Evolutionary conservation across 1,140 invertebrate genomes (phyloP).

Genomic region (Atopsyche davidsoni): DNA sequence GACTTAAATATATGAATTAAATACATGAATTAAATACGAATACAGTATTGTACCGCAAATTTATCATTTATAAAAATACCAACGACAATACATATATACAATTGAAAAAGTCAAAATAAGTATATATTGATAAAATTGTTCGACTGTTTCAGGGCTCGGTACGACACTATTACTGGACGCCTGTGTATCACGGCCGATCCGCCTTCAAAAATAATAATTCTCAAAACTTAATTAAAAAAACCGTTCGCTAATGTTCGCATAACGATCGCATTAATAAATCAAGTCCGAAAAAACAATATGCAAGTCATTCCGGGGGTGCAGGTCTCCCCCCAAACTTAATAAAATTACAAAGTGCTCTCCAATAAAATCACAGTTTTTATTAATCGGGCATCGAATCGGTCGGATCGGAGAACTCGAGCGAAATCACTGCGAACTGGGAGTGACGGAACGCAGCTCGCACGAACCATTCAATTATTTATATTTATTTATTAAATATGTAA

Average conservation of each 20-base stretch:
- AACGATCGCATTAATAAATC: conserved; percentile 28
- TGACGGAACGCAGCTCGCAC: neutral
- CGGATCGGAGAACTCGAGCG: conserved; percentile 6
- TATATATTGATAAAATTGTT: no score
- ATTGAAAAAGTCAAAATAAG: no score
- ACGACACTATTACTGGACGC: no score
- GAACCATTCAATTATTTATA: neutral
- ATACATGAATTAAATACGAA: no score
- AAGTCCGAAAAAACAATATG: conserved; percentile 28
- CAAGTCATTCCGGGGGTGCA: conserved; percentile 29
- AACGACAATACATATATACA: no score
- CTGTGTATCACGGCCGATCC: no score
- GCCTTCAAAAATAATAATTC: no score
- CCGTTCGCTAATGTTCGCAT: conserved; percentile 27
- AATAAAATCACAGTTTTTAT: conserved; percentile 32
- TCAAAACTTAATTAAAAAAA: conserved; percentile 30
- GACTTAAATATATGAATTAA: no score
- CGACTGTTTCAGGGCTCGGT: no score
- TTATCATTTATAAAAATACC: no score
- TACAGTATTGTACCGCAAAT: no score
- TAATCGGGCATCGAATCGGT: conserved; percentile 31
- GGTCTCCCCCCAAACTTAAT: conserved; percentile 27
- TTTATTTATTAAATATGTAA: no score
- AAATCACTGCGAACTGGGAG: neutral
- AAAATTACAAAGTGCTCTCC: conserved; percentile 31